These are phyloP conservation scores for Cybosia mesomella DNA, from an alignment of 2,888 invertebrate species.

Conservation along the genomic window DNA sequence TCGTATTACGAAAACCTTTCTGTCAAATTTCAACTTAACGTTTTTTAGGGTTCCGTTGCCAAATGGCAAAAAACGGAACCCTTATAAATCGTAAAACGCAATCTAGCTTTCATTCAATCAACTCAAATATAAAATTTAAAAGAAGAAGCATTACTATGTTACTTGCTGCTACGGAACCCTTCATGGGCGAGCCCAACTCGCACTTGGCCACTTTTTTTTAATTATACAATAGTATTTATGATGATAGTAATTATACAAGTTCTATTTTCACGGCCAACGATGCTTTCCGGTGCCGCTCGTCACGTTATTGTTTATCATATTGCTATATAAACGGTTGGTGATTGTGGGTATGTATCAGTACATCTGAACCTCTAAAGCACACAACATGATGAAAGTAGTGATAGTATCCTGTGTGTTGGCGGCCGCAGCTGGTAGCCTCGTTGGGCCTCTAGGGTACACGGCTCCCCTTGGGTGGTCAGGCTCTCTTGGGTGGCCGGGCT, in stretches of 20 bases:
- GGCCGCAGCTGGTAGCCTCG: background rate
- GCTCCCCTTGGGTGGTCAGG: background rate
- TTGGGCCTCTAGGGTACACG: background rate
- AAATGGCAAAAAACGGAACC: too few species aligned
- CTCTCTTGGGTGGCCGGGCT: conserved; percentile 23
- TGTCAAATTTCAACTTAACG: too few species aligned
- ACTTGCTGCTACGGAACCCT: too few species aligned
- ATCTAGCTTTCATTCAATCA: too few species aligned
- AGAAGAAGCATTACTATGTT: too few species aligned
- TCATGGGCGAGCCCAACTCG: too few species aligned
- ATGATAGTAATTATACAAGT: conserved; percentile 49
- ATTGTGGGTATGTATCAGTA: conserved; percentile 69
- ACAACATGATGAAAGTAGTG: conserved; percentile 6
- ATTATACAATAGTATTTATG: too few species aligned
- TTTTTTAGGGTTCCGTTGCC: too few species aligned
- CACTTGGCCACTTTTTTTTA: too few species aligned
- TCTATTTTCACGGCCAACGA: conserved; percentile 70
- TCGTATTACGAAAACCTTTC: too few species aligned
- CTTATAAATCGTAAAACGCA: too few species aligned
- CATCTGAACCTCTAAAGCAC: conserved; percentile 10
- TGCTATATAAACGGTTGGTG: conserved; percentile 68
- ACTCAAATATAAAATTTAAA: too few species aligned
- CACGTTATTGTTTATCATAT: conserved; percentile 47
- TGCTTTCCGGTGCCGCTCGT: conserved; percentile 69
- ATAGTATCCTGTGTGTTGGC: conserved; percentile 9